Evolutionary conservation across 2,888 invertebrate genomes (phyloP), one percentile per base, ranked within the genome.

Genomic region (Notodonta ziczac): DNA sequence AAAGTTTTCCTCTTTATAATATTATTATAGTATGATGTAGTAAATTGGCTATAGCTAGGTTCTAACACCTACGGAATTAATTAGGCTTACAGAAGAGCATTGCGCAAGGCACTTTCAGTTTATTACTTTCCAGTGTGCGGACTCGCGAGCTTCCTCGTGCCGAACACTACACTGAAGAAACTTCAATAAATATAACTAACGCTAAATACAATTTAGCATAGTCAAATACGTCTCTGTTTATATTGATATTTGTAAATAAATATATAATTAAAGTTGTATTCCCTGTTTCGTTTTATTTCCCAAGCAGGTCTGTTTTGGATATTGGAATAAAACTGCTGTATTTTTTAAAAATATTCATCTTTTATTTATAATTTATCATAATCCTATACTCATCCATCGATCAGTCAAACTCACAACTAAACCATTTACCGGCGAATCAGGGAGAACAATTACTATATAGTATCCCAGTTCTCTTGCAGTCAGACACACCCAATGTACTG

Each of bases 351-450:
- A 92, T 91, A 91, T 90, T 82, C 86, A 87, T 89, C 87, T 89
- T 91, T 92, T 90, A 91, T 91, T 91, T 85, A 90, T 90, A 90
- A 89, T 90, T 90, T 89, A 90, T 87, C 82, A 77, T 91, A 79
- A 86, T 74, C 82, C 88, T 88, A 90, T 85, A 84, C 83, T 87
- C 90, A 87, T 89, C 82, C 89, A 81, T 85, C 85, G 63, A 61
- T 85, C 89, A 86, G 84, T 87, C 88, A 85, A 82, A 83, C 85
- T 83, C 84, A 85, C 86, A 84, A 83, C 81, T 78, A 67, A 24
- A 78, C 77, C 74, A 82, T 76, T 70, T 79, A 80, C 81, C 86
- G 81, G 86, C 86, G 86, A 88, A 81, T 86, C 82, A 77, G 85
- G 85, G 84, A 86, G 83, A 85, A 85, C 83, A 78, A 83, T 83